Percentiles rank a stretch among this genome's conserved stretches.
These are phyloP conservation scores for Antechinus flavipes DNA, from an alignment of 2,113 vertebrate species.

Conservation along the genomic window DNA sequence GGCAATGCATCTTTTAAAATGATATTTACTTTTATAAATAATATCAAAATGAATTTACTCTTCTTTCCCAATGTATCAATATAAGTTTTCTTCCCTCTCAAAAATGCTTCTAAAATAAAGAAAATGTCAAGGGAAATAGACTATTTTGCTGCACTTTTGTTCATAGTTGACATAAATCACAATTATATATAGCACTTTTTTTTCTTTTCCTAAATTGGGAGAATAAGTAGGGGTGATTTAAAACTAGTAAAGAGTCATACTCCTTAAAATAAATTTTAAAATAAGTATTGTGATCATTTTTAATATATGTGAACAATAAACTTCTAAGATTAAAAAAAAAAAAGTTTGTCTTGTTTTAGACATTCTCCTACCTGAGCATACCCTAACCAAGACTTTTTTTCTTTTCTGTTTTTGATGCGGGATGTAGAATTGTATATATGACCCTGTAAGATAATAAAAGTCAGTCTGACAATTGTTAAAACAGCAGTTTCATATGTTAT, in stretches of 20 bases:
- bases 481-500: conserved; percentile 20
- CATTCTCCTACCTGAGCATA: conserved; percentile 94
- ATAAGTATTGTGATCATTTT: conserved; percentile 4
- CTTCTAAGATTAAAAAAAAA: conserved; percentile 43
- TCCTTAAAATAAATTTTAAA: background rate
- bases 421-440: conserved; percentile 99
- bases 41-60: background rate
- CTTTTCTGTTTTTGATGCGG: conserved; percentile 97
- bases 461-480: conserved; percentile 51
- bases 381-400: conserved; percentile 98
- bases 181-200: background rate
- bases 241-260: background rate
- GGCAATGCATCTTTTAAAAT: background rate
- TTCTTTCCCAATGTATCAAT: background rate
- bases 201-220: background rate
- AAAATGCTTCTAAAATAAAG: background rate
- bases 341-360: conserved; percentile 19
- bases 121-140: background rate
- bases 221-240: background rate
- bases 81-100: background rate
- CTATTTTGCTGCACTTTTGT: background rate
- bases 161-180: background rate
- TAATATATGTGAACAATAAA: conserved; percentile 22
- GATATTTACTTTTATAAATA: background rate
- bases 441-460: conserved; percentile 88